Percentiles rank a stretch among this genome's conserved stretches.
Evolutionary conservation across 2,888 invertebrate genomes (phyloP).

Genomic region (Hypolimnas misippus): DNA sequence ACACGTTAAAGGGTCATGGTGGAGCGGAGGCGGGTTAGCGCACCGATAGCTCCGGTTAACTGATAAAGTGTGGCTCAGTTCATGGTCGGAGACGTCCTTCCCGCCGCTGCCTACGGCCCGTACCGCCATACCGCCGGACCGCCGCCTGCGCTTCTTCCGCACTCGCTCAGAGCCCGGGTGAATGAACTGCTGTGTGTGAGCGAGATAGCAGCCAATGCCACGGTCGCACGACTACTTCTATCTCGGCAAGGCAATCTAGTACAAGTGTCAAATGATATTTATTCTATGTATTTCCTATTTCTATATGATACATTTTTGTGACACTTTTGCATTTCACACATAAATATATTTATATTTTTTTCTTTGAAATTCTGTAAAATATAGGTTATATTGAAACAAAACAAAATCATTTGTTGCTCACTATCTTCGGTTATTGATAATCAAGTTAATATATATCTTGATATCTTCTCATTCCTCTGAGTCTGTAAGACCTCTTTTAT

Average conservation of each 20-base stretch:
- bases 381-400: no score
- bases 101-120: slow-evolving; percentile 68
- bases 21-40: slow-evolving; percentile 72
- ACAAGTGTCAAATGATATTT: slow-evolving; percentile 58
- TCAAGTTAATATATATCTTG: no score
- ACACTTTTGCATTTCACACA: no score
- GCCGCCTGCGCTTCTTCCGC: slow-evolving; percentile 79
- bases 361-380: no score
- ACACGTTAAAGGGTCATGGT: slow-evolving; percentile 69
- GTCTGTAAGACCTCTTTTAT: no score
- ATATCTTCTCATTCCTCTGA: no score
- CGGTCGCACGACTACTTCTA: slow-evolving; percentile 72
- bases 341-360: no score
- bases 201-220: slow-evolving; percentile 75
- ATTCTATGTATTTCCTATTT: slow-evolving; percentile 45
- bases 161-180: slow-evolving; percentile 68
- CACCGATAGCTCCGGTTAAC: slow-evolving; percentile 78
- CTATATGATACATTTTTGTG: slow-evolving; percentile 14
- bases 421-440: no score
- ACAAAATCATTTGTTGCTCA: no score
- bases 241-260: slow-evolving; percentile 70
- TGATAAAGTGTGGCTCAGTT: slow-evolving; percentile 79
- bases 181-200: slow-evolving; percentile 77
- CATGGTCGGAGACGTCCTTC: slow-evolving; percentile 81
- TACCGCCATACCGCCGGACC: slow-evolving; percentile 60